Evolutionary conservation across 2,888 invertebrate genomes (phyloP), one percentile per base, ranked within the genome.

Genomic region (Notodonta ziczac): DNA sequence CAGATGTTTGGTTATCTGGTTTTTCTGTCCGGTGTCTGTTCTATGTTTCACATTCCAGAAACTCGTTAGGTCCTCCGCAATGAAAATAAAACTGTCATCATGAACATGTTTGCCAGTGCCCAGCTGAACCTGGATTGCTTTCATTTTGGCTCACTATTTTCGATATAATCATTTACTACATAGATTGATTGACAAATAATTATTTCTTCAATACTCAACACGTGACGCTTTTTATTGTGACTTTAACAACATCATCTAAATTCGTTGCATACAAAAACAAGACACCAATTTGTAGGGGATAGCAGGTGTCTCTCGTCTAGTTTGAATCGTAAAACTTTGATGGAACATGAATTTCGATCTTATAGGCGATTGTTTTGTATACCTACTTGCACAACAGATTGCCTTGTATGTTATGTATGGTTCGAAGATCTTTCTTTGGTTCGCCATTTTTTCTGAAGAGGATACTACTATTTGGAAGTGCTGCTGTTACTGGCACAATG

Each of bases 291-390:
- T 46, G 46, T n/a, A n/a, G n/a, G 7, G 46, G 4, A 46, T 6
- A n/a, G 46, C 50, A 50, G 50, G 16, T 50, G 50, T n/a, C 7
- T 16, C 9, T 16, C 4, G 16, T 50, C 16, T 50, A 7, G 14
- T 50, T n/a, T 4, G 50, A 3, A n/a, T 50, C 16, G 50, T 50
- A 50, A 50, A 50, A 16, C 4, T 16, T 16, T 50, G 50, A 50
- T 50, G 50, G 50, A 12, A 6, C 50, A 50, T 50, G 50, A 50
- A 16, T 50, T 50, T 16, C 46, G n/a, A n/a, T 46, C n/a, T 46
- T 10, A 4, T n/a, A n/a, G 5, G 46, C n/a, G 46, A n/a, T 3
- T 46, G n/a, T 6, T 46, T 1, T 10, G 5, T 9, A 42, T 12
- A 42, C 42, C 35, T 42, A 42, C 42, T 24, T 42, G 9, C 3